A percentile compares a stretch with the other conserved stretches of the same genome.
phyloP scores from a whole-genome alignment of 2,888 invertebrate species.

The Anorthoa munda region DNA sequence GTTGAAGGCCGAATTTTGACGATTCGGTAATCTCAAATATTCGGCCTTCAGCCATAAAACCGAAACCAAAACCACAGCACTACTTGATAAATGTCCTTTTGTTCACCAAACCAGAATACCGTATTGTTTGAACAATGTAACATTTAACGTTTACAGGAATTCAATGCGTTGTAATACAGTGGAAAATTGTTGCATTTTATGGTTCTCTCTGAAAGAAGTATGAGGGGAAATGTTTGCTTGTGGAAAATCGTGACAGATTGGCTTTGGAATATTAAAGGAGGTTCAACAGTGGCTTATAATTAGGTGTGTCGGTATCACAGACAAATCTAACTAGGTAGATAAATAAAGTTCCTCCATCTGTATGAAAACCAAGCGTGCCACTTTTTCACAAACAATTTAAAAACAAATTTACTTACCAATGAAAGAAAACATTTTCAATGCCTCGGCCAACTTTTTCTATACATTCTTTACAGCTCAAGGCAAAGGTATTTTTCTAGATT shows the following conservation, averaged over 20 bases:
- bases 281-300: neutral
- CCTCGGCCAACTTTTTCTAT: too few relatives aligned
- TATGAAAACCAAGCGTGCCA: too few relatives aligned
- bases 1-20: too few relatives aligned
- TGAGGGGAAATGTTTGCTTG: neutral
- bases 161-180: neutral
- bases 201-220: neutral
- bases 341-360: too few relatives aligned
- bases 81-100: constrained; percentile 45
- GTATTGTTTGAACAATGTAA: constrained; percentile 35
- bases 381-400: too few relatives aligned
- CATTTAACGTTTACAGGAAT: constrained; percentile 17
- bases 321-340: too few relatives aligned
- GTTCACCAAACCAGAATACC: constrained; percentile 29
- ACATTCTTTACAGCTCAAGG: too few relatives aligned
- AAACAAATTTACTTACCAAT: too few relatives aligned
- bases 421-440: too few relatives aligned
- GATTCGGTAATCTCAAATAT: neutral
- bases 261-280: neutral
- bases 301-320: too few relatives aligned
- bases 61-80: constrained; percentile 21
- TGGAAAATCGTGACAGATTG: neutral
- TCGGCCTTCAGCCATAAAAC: constrained; percentile 23
- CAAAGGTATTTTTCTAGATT: too few relatives aligned
- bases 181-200: constrained; percentile 4